Evolutionary conservation across 1,140 invertebrate genomes (phyloP), one percentile per base, ranked within the genome.

Genomic region (Drosophila kikkawai): DNA sequence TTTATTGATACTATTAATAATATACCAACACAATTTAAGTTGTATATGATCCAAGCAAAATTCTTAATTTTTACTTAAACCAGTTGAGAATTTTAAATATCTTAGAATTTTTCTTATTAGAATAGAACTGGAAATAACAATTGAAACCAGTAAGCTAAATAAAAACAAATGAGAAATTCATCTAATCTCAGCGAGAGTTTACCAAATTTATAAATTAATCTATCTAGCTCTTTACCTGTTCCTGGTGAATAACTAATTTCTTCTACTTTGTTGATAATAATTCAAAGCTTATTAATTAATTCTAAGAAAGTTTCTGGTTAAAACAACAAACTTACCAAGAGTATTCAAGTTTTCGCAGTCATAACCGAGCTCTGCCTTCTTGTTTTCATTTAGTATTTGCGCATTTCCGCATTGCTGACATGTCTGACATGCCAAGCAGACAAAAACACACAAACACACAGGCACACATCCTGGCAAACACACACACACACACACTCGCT

Each of bases 321-420:
- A n/a, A 22, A 37, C 5, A 22, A 5, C 13, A 6, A 6, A 5
- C 8, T 26, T 6, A 4, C 19, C 7, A 3, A 39, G 53, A 39
- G 67, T 41, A 73, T 59, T 32, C 9, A 6, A 6, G 2, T 15
- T 26, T 13, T 34, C 13, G 6, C 2, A 59, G n/a, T n/a, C 51
- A 15, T 12, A 34, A 19, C 15, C 7, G 4, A 11, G 19, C 13
- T 19, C 36, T 9, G 53, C 13, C 34, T 51, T 36, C 61, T 64
- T 79, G 79, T 85, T 82, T 85, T 86, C 82, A 86, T 85, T 86
- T 82, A 58, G 61, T 82, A 82, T 86, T 87, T 90, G 85, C 75
- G 85, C 84, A 88, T 84, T 87, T 87, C 84, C 85, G 85, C 84
- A 88, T 88, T 90, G 85, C 85, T 79, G 78, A 88, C 85, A 88